Evolutionary conservation across 2,113 vertebrate species (phyloP), one percentile per base, ranked within the genome.

Genomic region (Butorides virescens): DNA sequence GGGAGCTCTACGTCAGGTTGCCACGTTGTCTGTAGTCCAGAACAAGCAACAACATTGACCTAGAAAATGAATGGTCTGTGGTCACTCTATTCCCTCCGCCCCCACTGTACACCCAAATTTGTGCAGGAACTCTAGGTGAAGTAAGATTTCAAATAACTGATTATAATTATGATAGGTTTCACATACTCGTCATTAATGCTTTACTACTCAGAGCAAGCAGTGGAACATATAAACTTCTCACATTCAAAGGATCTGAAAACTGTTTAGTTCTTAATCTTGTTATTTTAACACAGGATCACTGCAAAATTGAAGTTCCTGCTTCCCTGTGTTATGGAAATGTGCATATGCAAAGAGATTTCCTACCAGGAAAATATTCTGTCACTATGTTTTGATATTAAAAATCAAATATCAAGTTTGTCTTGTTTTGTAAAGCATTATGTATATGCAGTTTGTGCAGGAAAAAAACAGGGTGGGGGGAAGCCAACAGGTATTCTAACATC

Each of bases 381-480:
- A 20, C 59, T 47, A 7, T 25, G 44, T 55, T 90, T 68, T 90
- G 15, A 49, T n/a, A 84, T 29, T 53, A 67, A 53, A 11, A 39
- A 67, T 27, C 52, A 80, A 47, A 18, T 84, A 76, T 14, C 2
- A 70, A 56, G 36, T 42, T 61, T 30, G 15, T 25, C 36, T 67
- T 63, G 62, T 49, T 76, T 63, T 47, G 34, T 76, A 84, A 79
- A 80, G 30, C 16, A 71, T n/a, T 56, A 67, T 16, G 23, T 21
- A 53, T 6, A 67, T 10, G 4, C 22, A 76, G 27, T 49, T 84
- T 68, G 36, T 49, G 8, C 27, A 52, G 27, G 10, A 49, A 34
- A 70, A 42, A 65, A 21, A 8, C 5, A 2, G 20, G 7, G 5
- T 0, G 1, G 0, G 20, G 14, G 13, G 14, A 72, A 68, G 11